Evolutionary conservation across 2,888 invertebrate genomes (phyloP), one percentile per base, ranked within the genome.

Genomic region (Spodoptera exigua): DNA sequence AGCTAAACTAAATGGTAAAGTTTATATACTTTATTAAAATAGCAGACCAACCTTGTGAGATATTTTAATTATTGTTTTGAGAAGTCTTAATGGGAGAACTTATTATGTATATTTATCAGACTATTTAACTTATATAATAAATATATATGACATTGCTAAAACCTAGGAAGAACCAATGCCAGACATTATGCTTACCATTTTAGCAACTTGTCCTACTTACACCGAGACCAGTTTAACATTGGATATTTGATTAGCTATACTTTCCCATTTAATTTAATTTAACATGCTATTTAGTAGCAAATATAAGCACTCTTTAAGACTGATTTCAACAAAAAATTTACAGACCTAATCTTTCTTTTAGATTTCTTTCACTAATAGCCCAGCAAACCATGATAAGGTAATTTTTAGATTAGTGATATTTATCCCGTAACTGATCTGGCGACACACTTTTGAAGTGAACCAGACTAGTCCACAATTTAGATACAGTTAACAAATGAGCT

Each of bases 401-500:
- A n/a, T 14, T 3, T 47, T 9, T 37, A 46, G 37, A 41, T 60
- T 17, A 43, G 39, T 41, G 14, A 27, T n/a, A 51, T 35, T 18
- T 17, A 4, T 18, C 51, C 62, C 18, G 46, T 21, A 21, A 55
- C 7, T 46, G 18, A 18, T 35, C 10, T 60, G 9, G 47, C 9
- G 13, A 40, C 44, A 27, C 16, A 44, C 35, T 54, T 48, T n/a
- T 5, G 37, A 68, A 56, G 41, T 51, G 49, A 49, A 45, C 13
- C 57, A 35, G 45, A 71, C 40, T 58, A 51, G 37, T n/a, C 34
- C 16, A 61, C 47, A 49, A 47, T 54, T 46, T 54, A 49, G 35
- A 34, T 61, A 71, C 47, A 62, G 74, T 51, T 67, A 64, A 62
- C 54, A 66, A 46, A 55, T 52, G 57, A 67, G 56, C 55, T 75